These are phyloP conservation scores for Phyllostomus discolor DNA, from an alignment of 2,113 vertebrate genomes.

Conservation along the genomic window DNA sequence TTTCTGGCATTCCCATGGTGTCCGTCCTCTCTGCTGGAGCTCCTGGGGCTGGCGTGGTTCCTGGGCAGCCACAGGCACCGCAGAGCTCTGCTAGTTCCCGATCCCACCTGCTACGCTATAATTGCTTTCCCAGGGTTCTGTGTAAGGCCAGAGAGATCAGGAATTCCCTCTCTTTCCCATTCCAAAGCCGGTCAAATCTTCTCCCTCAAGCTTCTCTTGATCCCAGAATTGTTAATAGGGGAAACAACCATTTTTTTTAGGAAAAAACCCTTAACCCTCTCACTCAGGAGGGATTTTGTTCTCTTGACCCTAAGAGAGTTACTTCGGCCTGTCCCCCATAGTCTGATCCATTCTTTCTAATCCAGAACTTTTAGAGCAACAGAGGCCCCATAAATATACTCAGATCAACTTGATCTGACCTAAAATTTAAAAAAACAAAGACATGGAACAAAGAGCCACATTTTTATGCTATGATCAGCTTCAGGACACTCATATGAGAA, in stretches of 20 bases:
- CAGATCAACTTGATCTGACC: slow-evolving; percentile 37
- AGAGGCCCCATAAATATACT: slow-evolving; percentile 44
- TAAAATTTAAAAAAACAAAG: slow-evolving; percentile 49
- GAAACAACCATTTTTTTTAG: not conserved
- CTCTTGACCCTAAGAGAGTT: not conserved
- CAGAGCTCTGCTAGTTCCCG: not conserved
- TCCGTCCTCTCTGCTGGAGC: not conserved
- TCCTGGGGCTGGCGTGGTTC: not conserved
- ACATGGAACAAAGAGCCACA: not conserved
- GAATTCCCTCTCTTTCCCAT: not conserved
- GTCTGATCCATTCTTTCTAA: slow-evolving; percentile 23
- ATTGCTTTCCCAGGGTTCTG: not conserved
- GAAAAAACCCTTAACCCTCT: not conserved
- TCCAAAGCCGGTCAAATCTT: not conserved
- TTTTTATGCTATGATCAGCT: not conserved
- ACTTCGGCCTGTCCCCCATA: not conserved
- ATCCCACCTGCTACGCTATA: not conserved
- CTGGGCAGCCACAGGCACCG: not conserved
- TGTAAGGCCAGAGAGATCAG: not conserved
- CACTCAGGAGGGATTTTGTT: not conserved
- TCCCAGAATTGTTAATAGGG: not conserved
- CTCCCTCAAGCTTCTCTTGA: not conserved
- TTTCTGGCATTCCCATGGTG: not conserved
- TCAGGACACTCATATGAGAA: slow-evolving; percentile 9
- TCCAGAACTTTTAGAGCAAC: slow-evolving; percentile 21